Evolutionary conservation across 2,113 vertebrate species (phyloP), one percentile per base, ranked within the genome.

Genomic region (Chaenogobius annularis): DNA sequence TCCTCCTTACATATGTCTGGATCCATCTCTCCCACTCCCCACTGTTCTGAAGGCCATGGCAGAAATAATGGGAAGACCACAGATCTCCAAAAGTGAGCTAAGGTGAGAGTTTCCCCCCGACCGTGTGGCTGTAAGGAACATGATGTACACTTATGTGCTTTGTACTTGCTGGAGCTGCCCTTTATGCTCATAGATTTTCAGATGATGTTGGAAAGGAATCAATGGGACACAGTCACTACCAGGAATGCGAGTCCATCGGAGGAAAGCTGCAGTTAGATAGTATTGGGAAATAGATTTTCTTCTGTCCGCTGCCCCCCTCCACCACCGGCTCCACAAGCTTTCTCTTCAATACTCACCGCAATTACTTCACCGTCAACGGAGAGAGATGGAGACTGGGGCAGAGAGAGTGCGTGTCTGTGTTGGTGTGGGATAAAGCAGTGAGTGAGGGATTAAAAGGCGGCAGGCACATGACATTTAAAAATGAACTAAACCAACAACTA

Each of bases 241-340:
- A 95, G 95, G 94, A 95, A 95, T 92, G 93, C 91, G 90, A 93
- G 94, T 96, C 94, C 88, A 94, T 95, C 73, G 93, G 93, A 91
- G 89, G 92, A 94, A 93, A 92, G 94, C 93, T 88, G 90, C 90
- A 90, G 94, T 91, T 90, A 85, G 90, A 82, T 90, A 80, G 81
- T 95, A 95, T 95, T 95, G 95, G 95, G 93, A 94, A 95, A 96
- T 96, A 90, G 96, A 97, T 96, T 96, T 96, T 94, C 87, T 90
- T 81, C 77, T 69, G 75, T 75, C 71, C 55, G 66, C 73, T 15
- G 13, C 22, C 72, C 43, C 52, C 44, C 58, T 54, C 26, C 46
- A 66, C 35, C 72, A 40, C 20, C 8, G 31, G 22, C 80, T 74
- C 72, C 67, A 74, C 92, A 87, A 93, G 82, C 93, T 93, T 94